Conservation (phyloP, 2,888 invertebrate species). For the Euphydryas editha region DNA sequence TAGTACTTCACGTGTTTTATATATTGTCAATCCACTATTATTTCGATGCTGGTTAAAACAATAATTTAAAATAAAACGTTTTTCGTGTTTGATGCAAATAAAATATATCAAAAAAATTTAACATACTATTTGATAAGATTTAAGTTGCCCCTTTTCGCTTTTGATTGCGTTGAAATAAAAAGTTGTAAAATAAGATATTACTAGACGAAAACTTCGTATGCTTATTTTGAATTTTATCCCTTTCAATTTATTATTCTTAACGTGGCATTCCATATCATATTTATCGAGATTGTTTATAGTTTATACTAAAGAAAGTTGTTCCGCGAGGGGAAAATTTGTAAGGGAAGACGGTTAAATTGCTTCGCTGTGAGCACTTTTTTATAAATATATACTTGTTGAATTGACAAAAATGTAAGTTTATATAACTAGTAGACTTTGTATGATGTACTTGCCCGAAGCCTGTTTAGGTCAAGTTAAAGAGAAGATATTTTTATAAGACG, state of each 20-base stretch:
- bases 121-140: slow-evolving; percentile 18
- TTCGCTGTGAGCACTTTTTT: slow-evolving; percentile 49
- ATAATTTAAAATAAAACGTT: slow-evolving; percentile 9
- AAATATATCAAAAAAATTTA: slow-evolving; percentile 18
- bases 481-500: slow-evolving; percentile 82
- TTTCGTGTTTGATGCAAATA: slow-evolving; percentile 8
- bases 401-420: slow-evolving; percentile 46
- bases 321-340: slow-evolving; percentile 17
- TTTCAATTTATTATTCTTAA: slow-evolving; percentile 38
- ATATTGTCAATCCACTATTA: slow-evolving; percentile 6
- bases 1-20: slow-evolving; percentile 34
- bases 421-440: slow-evolving; percentile 44
- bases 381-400: slow-evolving; percentile 52
- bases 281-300: slow-evolving; percentile 34
- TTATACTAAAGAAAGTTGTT: slow-evolving; percentile 19
- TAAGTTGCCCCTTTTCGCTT: slow-evolving; percentile 23
- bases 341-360: slow-evolving; percentile 39
- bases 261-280: slow-evolving; percentile 59
- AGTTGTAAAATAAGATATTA: slow-evolving; percentile 33
- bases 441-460: slow-evolving; percentile 63
- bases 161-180: slow-evolving; percentile 14
- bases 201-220: slow-evolving; percentile 49
- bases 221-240: slow-evolving; percentile 41
- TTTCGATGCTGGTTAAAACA: slow-evolving; percentile 2
- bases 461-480: slow-evolving; percentile 68